Base-by-base conservation (phyloP, 2,797 vertebrate genomes). In the Luscinia megarhynchos region DNA sequence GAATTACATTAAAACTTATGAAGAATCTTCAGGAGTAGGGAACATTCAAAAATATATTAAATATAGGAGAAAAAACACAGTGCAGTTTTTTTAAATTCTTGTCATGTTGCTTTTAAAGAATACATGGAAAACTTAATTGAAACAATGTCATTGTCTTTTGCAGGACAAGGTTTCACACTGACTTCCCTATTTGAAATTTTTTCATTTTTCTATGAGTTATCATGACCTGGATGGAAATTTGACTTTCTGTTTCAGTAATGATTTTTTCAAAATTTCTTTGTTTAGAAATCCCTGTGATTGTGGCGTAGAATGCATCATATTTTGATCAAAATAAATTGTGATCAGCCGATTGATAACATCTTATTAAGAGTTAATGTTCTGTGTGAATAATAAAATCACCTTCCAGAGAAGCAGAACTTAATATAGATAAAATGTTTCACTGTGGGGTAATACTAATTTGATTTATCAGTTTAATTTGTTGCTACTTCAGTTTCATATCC, bases 381-480 rank as follows among this genome's bases (percentile, higher is more conserved):
- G 32, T 74, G 53, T 7, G 51, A 59, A 61, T 70, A 89, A 92
- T 50, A 77, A 87, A 96, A 94, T 67, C n/a, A 89, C 15, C 27
- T 87, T 73, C 32, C 43, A 82, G 41, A 84, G 16, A 79, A 78
- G 6, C 18, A 32, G 16, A 73, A 34, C 53, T 81, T 55, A 87
- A 18, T 63, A 59, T 6, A 85, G 61, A 74, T 83, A 80, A 94
- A 80, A 74, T 77, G 1, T 76, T 93, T 89, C 40, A 64, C 16
- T 82, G 9, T 76, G 48, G 53, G 34, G 26, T 82, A 74, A 74
- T 62, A 48, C 3, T 67, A 55, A 89, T 84, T 78, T 91, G 36
- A 83, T 89, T 79, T 88, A 67, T 77, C 59, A 61, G 32, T 63
- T 92, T 85, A 79, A 82, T 91, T 93, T 83, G 9, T 89, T 73